Base-by-base conservation (phyloP, 1,140 invertebrate genomes). In the Melanaphis sacchari region DNA sequence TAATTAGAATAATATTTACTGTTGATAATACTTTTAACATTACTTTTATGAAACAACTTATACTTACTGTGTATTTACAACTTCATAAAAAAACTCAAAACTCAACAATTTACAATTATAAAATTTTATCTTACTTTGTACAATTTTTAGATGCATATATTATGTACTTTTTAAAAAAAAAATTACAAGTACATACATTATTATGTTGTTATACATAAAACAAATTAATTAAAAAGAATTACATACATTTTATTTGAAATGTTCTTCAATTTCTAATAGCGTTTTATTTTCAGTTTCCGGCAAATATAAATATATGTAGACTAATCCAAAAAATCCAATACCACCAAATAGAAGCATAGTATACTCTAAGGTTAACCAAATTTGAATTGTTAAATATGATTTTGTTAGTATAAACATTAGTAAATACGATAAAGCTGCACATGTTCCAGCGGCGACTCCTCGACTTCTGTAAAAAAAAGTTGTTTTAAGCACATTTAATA, bases 281-380 rank as follows among this genome's bases (percentile, higher is more conserved):
- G 94, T 94, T 93, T 94, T 94, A 18, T 94, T 94, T 88, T 94
- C 94, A 22, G 94, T 94, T 90, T 94, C 94, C 82, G 94, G 94
- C 26, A 94, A 59, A 59, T 94, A 93, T 43, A 92, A 94, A 85
- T 94, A 94, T 9, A 94, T 24, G 81, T 94, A 94, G 43, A 94
- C 38, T 22, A 94, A 49, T 41, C 94, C 94, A 36, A 94, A 38
- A 38, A 94, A 1, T 7, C 94, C 90, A n/a, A 94, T 85, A 36
- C 89, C 36, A 24, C 85, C 93, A 52, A 94, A 94, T 22, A 94
- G 40, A 89, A 94, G 93, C n/a, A 94, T 93, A 4, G 94, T 94
- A 26, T 94, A 94, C 46, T 94, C 93, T 2, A 94, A 41, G 40
- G 89, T 90, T 41, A 94, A 88, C 49, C 21, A 81, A 22, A 87